Conservation (phyloP, 2,113 vertebrate species). For the Chrysemys picta region DNA sequence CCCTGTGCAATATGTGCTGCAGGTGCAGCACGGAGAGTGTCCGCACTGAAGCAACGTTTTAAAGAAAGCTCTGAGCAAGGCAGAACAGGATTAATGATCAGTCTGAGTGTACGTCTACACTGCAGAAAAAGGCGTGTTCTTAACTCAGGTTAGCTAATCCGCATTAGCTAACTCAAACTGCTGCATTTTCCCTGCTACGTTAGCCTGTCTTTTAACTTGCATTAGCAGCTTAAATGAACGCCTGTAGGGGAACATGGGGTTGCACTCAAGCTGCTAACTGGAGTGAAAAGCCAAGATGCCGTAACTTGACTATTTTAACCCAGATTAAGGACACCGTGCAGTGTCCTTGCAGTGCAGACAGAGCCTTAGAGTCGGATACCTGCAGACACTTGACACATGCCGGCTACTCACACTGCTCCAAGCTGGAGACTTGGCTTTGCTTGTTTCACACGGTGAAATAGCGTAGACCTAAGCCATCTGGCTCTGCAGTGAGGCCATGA, state of each 20-base stretch:
- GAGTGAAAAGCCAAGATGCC: not conserved
- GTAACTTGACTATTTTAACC: not conserved
- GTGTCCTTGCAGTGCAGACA: not conserved
- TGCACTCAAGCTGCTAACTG: not conserved
- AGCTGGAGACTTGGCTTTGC: not conserved
- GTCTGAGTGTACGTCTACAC: not conserved
- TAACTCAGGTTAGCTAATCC: not conserved
- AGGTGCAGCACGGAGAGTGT: not conserved
- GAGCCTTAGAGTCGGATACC: fast-evolving
- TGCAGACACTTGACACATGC: not conserved
- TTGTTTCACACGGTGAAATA: not conserved
- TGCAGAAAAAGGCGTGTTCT: not conserved
- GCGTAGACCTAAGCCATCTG: not conserved
- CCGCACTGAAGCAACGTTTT: too few relatives aligned
- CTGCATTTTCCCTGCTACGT: too few relatives aligned
- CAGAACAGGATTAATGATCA: fast-evolving
- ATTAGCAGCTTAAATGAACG: fast-evolving
- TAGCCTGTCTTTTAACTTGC: not conserved
- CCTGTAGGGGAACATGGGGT: not conserved
- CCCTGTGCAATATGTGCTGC: not conserved
- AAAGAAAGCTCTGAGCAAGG: fast-evolving
- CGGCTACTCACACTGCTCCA: not conserved
- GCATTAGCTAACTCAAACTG: not conserved
- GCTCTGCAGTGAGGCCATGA: not conserved
- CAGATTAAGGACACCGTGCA: not conserved